Evolutionary conservation across 23 tunicate species (phyloP).

Genomic region (Clavelina lepadiformis): DNA sequence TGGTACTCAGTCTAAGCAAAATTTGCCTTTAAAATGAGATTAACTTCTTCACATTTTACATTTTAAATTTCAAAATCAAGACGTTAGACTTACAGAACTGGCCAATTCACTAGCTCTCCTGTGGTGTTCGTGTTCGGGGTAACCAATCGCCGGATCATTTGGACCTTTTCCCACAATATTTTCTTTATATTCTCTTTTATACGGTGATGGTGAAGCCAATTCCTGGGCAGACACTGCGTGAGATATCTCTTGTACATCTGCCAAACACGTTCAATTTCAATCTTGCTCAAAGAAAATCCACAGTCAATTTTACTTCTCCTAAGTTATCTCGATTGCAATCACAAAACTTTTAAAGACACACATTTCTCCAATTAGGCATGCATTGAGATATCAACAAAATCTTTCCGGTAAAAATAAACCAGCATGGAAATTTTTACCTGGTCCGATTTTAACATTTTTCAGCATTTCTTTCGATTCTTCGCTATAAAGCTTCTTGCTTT

Average conservation of each 20-base stretch:
- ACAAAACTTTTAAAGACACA: too few species aligned
- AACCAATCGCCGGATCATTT: conserved; percentile 40
- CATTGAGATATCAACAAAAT: too few species aligned
- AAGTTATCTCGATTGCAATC: too few species aligned
- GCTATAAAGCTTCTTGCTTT: conserved; percentile 6
- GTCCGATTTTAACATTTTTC: conserved; percentile 8
- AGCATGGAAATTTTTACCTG: conserved; percentile 19
- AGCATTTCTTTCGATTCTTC: conserved; percentile 10
- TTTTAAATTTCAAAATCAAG: too few species aligned
- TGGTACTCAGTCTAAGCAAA: conserved; percentile 63
- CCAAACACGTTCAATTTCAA: not conserved
- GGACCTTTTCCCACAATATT: conserved; percentile 59
- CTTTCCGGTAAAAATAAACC: too few species aligned
- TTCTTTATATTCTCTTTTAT: conserved; percentile 66
- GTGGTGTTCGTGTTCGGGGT: conserved; percentile 47
- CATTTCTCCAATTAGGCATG: too few species aligned
- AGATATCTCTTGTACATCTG: conserved; percentile 57
- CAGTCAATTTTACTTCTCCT: too few species aligned
- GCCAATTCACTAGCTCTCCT: conserved; percentile 27
- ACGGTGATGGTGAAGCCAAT: conserved; percentile 22
- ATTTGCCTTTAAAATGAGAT: too few species aligned
- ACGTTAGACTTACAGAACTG: conserved; percentile 47
- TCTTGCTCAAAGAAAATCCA: too few species aligned
- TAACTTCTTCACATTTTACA: too few species aligned
- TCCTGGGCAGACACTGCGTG: conserved; percentile 46